phyloP scores from a whole-genome alignment of 2,888 invertebrate species.

The Saturnia japonica region DNA sequence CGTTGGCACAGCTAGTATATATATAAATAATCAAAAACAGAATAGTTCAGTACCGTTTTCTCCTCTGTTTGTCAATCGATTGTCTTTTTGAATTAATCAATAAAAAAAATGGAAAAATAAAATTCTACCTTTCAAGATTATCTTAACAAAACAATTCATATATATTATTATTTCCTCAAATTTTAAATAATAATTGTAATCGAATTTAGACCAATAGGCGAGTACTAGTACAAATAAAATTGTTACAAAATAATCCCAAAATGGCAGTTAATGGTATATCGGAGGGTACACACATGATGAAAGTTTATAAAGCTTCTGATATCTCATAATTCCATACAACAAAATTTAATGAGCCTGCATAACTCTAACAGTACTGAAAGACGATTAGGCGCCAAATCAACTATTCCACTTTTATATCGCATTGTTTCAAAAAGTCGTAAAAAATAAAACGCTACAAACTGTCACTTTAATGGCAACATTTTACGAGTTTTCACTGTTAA shows the following conservation, averaged over 20 bases:
- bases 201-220: no score
- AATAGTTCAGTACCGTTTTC: no score
- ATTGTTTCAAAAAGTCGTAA: conserved; percentile 15
- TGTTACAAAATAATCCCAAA: background rate
- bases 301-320: background rate
- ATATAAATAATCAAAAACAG: no score
- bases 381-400: conserved; percentile 19
- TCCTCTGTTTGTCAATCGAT: no score
- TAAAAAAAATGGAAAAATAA: no score
- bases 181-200: background rate
- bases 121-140: no score
- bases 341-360: conserved; percentile 1
- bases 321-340: background rate
- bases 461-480: conserved; percentile 20
- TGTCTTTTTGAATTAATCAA: no score
- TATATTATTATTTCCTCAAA: no score
- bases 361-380: conserved; percentile 18
- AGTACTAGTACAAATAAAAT: background rate
- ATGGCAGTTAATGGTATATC: background rate
- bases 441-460: conserved; percentile 20
- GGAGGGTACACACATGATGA: background rate
- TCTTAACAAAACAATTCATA: no score
- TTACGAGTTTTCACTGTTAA: conserved; percentile 16
- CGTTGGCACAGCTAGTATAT: no score
- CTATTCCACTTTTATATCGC: conserved; percentile 19